These are phyloP conservation scores for Synergus gifuensis DNA, from an alignment of 2,888 invertebrate genomes.

Conservation along the genomic window DNA sequence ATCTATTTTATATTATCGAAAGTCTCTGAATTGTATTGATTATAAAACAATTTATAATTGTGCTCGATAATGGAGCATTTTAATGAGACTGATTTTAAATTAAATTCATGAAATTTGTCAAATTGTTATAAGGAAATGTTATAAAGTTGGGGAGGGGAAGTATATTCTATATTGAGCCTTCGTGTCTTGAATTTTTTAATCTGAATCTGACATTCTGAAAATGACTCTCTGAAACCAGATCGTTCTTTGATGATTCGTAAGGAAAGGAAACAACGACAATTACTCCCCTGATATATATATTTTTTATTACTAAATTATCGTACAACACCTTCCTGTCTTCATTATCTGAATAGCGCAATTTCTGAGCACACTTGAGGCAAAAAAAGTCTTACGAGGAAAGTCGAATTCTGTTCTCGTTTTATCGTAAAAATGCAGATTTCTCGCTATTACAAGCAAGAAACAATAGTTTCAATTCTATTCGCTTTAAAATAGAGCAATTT, in stretches of 20 bases:
- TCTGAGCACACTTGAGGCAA: not conserved
- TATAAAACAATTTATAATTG: not conserved
- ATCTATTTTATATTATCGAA: not conserved
- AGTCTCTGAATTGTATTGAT: not conserved
- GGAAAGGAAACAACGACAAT: conserved; percentile 30
- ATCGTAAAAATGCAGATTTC: no score
- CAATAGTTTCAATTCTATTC: no score
- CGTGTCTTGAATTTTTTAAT: not conserved
- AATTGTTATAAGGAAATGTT: not conserved
- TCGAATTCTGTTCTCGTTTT: no score
- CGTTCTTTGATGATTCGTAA: conserved; percentile 20
- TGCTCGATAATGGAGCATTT: not conserved
- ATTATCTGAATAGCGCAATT: conserved; percentile 1
- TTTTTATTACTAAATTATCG: conserved; percentile 32
- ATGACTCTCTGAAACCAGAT: conserved; percentile 4
- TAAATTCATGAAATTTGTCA: not conserved
- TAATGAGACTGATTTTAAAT: conserved; percentile 1
- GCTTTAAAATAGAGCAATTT: no score
- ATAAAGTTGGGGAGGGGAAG: not conserved
- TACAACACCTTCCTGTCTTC: not conserved
- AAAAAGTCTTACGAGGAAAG: not conserved
- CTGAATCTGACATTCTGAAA: not conserved
- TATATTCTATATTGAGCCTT: not conserved
- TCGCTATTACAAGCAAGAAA: no score
- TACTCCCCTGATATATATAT: not conserved